These are phyloP conservation scores for Eupithecia vulgata DNA, from an alignment of 2,888 invertebrate species.

Conservation along the genomic window DNA sequence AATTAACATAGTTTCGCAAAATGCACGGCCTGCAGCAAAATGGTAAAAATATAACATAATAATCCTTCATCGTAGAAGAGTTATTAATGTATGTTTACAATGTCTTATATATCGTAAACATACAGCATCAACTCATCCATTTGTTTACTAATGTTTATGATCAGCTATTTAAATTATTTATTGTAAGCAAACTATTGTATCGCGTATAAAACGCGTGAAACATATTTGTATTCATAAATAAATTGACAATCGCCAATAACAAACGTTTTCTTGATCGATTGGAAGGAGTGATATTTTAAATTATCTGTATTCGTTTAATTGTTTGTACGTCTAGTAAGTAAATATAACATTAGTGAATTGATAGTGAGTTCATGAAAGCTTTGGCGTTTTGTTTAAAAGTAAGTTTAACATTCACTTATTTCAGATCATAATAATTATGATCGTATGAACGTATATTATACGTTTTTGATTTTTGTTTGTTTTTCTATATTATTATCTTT, in stretches of 20 bases:
- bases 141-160: background rate
- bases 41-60: background rate
- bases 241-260: background rate
- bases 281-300: background rate
- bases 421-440: too few relatives aligned
- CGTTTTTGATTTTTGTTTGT: too few relatives aligned
- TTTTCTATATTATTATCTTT: too few relatives aligned
- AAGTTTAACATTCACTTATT: background rate
- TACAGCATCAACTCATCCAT: background rate
- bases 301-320: background rate
- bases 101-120: background rate
- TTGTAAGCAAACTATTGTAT: background rate
- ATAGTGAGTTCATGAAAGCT: background rate
- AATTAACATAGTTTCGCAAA: background rate
- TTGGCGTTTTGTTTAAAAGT: background rate
- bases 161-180: slow-evolving; percentile 2
- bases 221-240: background rate
- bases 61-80: background rate
- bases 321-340: background rate
- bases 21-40: background rate
- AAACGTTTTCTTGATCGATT: background rate
- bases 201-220: background rate
- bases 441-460: too few relatives aligned
- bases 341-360: background rate
- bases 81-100: background rate